Evolutionary conservation across 2,888 invertebrate genomes (phyloP), one percentile per base, ranked within the genome.

Genomic region (Archaeoteleia sp.): DNA sequence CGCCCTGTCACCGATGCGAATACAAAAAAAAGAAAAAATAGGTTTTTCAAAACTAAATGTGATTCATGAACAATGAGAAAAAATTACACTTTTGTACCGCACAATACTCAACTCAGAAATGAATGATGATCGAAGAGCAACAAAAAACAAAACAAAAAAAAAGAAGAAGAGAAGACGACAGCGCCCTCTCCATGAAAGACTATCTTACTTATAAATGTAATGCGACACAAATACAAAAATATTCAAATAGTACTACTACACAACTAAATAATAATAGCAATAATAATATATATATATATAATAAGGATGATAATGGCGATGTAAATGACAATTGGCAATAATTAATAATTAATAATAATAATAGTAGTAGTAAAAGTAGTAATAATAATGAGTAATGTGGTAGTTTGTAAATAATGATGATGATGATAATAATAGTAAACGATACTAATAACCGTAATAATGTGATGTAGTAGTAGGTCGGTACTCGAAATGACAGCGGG

Each of bases 261-360:
- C 65, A 65, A 65, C 65, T 65, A 65, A 57, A 65, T 63, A 65
- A 65, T 65, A 63, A 46, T 63, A 49, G 32, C 32, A 62, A 55
- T 55, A 54, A 48, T 62, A 54, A 61, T 54, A 62, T n/a, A 53
- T 58, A 12, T 51, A 48, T 54, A 49, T 55, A 40, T n/a, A 29
- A 40, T 60, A 60, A 60, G 49, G 35, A 58, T n/a, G n/a, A n/a
- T 42, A 49, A 57, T 32, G 20, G 20, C 20, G 20, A 20, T 20
- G 5, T 20, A 20, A 20, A 20, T 20, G 20, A 20, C 20, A 20
- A 20, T 20, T 20, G 20, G 20, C 30, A 40, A 48, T 30, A 53
- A 27, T 27, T 62, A 29, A 29, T 29, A 29, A 29, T 45, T 55
- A 55, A 53, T 57, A 39, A 51, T 65, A 43, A 29, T 65, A 65